Evolutionary conservation across 2,888 invertebrate species (phyloP).

Genomic region (Trissolcus brochymenae): DNA sequence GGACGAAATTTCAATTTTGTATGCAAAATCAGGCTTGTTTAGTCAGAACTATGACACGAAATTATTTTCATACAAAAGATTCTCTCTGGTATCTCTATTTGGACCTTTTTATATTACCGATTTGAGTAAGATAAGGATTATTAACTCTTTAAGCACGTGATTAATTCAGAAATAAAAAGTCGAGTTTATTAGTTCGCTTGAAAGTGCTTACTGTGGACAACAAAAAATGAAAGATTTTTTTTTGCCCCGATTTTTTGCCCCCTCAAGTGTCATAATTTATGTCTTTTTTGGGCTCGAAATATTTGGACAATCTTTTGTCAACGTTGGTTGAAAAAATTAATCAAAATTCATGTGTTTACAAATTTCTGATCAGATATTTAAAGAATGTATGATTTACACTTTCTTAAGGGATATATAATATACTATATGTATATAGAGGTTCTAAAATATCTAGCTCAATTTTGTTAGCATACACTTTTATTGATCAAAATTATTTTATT

Average conservation of each 20-base stretch:
- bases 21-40: conserved; percentile 36
- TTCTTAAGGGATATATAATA: too few relatives aligned
- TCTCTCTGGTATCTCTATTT: conserved; percentile 24
- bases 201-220: too few relatives aligned
- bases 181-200: not conserved
- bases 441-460: too few relatives aligned
- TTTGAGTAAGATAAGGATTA: conserved; percentile 34
- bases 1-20: conserved; percentile 22
- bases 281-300: too few relatives aligned
- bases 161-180: conserved; percentile 33
- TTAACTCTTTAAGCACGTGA: conserved; percentile 40
- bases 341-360: not conserved
- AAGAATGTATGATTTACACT: not conserved
- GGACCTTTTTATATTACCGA: conserved; percentile 26
- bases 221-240: too few relatives aligned
- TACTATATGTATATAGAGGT: too few relatives aligned
- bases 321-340: too few relatives aligned
- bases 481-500: too few relatives aligned
- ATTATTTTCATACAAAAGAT: conserved; percentile 12
- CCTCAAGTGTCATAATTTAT: too few relatives aligned
- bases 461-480: too few relatives aligned
- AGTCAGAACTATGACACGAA: conserved; percentile 42
- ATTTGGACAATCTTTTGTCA: too few relatives aligned
- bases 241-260: too few relatives aligned
- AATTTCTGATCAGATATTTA: not conserved